These are phyloP conservation scores for Ceyx cyanopectus DNA, from an alignment of 2,113 vertebrate species.

Conservation along the genomic window DNA sequence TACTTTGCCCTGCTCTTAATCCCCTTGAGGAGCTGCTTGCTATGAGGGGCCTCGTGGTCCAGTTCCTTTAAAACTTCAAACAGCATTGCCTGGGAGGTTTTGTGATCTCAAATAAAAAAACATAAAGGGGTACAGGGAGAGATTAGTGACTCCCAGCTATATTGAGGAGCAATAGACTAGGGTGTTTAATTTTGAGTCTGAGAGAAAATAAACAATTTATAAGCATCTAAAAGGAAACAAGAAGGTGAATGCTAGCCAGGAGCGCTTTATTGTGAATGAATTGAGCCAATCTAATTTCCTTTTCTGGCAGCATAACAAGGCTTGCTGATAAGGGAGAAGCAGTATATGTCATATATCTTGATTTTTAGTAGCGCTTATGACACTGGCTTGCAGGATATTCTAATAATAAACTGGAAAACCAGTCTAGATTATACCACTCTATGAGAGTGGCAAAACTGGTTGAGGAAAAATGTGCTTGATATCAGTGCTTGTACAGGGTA, in stretches of 20 bases:
- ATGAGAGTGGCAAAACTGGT: conserved; percentile 21
- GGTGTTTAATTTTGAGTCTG: neutral
- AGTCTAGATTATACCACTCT: neutral
- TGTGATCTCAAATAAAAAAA: neutral
- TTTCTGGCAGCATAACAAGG: conserved; percentile 5
- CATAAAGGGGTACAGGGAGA: neutral
- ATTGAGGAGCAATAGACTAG: neutral
- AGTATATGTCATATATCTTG: conserved; percentile 3
- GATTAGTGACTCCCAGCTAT: neutral
- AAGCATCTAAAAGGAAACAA: conserved; percentile 13
- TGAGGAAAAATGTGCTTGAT: neutral
- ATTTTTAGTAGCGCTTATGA: conserved; percentile 35
- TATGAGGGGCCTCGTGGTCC: rapidly evolving
- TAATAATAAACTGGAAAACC: conserved; percentile 46
- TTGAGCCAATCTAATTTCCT: conserved; percentile 47
- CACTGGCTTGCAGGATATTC: conserved; percentile 16
- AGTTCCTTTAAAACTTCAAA: neutral
- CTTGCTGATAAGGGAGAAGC: conserved; percentile 23
- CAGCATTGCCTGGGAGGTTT: neutral
- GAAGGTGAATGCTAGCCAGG: neutral
- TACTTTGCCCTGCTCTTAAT: neutral
- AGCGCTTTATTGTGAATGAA: neutral
- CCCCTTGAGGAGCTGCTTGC: neutral
- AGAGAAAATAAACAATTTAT: conserved; percentile 23
- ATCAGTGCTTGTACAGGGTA: neutral